phyloP scores from a whole-genome alignment of 2,113 vertebrate species.

The Lepisosteus osseus region DNA sequence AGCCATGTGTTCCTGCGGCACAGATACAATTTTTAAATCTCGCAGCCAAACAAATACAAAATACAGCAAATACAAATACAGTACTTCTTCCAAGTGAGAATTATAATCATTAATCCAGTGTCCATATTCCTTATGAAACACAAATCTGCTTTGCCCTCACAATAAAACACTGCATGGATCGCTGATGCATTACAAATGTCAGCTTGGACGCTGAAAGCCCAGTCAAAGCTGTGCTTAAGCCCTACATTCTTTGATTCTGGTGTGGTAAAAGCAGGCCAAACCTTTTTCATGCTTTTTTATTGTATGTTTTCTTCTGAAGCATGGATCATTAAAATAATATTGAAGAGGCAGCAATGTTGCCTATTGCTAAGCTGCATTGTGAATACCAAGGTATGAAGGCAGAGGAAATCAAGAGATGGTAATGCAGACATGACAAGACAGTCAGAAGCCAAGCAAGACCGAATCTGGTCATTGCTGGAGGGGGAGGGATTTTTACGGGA shows the following conservation, averaged over 20 bases:
- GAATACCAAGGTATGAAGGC: no score
- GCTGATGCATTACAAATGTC: neutral
- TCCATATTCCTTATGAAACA: neutral
- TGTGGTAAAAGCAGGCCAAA: neutral
- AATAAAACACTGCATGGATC: neutral
- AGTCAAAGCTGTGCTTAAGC: neutral
- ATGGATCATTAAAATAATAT: no score
- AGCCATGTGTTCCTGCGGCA: constrained; percentile 5
- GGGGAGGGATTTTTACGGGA: no score
- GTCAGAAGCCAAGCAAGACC: no score
- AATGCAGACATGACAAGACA: no score
- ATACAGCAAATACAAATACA: neutral
- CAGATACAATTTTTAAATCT: neutral
- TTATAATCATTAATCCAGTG: constrained; percentile 1
- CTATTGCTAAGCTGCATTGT: no score
- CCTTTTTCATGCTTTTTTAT: no score
- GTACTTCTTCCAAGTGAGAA: neutral
- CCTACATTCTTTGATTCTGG: neutral
- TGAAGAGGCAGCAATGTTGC: no score
- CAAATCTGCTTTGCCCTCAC: neutral
- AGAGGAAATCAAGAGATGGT: no score
- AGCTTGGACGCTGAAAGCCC: neutral
- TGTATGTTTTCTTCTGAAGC: no score
- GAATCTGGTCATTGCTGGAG: no score
- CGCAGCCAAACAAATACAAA: neutral